Evolutionary conservation across 1,140 invertebrate genomes (phyloP), one percentile per base, ranked within the genome.

Genomic region (Cydia fagiglandana): DNA sequence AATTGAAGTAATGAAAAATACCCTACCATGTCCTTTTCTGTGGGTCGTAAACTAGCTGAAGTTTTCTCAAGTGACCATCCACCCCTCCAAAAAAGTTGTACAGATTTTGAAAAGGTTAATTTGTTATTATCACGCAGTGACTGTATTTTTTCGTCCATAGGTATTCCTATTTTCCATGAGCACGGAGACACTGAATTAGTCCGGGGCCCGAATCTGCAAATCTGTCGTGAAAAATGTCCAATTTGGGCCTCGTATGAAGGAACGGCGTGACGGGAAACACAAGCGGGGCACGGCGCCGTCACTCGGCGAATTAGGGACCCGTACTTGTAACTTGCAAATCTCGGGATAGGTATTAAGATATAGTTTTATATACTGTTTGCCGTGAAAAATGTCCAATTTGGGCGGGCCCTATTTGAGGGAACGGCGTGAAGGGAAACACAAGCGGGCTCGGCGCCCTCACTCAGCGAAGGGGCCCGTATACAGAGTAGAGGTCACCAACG

Each of bases 381-480:
- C 15, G n/a, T 70, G 66, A 70, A 70, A 70, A 70, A 70, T 70
- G 38, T 70, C 66, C 66, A 70, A 70, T 70, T 70, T 70, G 66
- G 66, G 66, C 30, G 66, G 66, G 66, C 30, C 24, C 12, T 13
- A 38, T 5, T 17, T 70, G 66, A 34, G 10, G 64, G 30, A 3
- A 2, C 28, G 64, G 66, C 38, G 66, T 70, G 66, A 34, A 38
- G 66, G 30, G 66, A 70, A 70, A 70, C 66, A 70, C 34, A 70
- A 70, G 66, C 66, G 66, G 66, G 66, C 66, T 41, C 9, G 45
- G 66, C 34, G 30, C 34, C n/a, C 38, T 70, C 66, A 70, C 34
- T 70, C 66, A 38, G 34, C 10, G 64, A 2, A 70, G 66, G 66
- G 66, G 3, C n/a, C 66, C 66, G 34, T 30, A 0, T 24, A 24